phyloP scores from a whole-genome alignment of 1,140 invertebrate species.

The Saccostrea glomerata region DNA sequence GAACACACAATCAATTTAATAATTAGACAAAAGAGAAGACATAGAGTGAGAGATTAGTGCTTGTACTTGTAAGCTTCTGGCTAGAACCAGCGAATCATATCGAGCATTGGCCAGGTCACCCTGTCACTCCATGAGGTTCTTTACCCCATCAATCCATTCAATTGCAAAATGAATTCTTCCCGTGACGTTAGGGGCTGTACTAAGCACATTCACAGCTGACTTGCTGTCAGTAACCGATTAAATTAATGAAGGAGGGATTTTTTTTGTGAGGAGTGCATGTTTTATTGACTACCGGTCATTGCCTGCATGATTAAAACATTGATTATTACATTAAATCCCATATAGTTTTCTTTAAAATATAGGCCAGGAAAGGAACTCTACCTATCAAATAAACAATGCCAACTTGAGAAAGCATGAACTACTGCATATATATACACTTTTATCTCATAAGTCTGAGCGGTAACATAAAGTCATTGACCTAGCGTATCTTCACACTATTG shows the following conservation, averaged over 20 bases:
- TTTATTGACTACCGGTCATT: constrained; percentile 25
- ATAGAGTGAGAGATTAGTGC: neutral
- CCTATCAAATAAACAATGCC: neutral
- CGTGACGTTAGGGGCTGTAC: neutral
- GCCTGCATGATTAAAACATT: neutral
- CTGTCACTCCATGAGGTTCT: constrained; percentile 15
- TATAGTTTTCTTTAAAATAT: neutral
- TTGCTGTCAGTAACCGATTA: constrained; percentile 37
- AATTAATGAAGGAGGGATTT: constrained; percentile 11
- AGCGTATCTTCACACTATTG: neutral
- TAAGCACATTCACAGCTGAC: constrained; percentile 35
- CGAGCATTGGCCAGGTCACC: constrained; percentile 11
- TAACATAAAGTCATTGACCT: neutral
- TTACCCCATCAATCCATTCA: constrained; percentile 35
- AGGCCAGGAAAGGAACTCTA: neutral
- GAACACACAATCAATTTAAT: neutral
- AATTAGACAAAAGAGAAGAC: neutral
- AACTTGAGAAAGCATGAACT: neutral
- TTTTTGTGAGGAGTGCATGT: constrained; percentile 27
- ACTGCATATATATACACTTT: neutral
- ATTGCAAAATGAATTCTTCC: constrained; percentile 25
- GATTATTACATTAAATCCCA: neutral
- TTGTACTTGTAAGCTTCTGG: neutral
- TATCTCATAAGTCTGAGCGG: neutral
- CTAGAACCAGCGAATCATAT: neutral